Conservation (phyloP, 2,888 invertebrate genomes). For the Scrobipalpa costella region DNA sequence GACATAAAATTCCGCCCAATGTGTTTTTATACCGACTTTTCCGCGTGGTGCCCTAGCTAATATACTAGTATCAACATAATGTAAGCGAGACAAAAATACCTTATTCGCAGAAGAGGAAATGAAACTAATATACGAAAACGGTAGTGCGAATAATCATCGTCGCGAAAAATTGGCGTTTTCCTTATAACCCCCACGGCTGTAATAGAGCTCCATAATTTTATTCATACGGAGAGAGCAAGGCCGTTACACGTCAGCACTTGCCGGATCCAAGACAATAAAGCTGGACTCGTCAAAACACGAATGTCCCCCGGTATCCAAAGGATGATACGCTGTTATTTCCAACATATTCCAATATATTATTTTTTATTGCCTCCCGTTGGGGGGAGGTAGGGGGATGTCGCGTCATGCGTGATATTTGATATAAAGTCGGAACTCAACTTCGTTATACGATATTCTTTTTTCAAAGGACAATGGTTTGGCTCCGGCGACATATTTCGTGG, state of each 20-base stretch:
- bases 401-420: constrained; percentile 82
- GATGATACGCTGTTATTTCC: constrained; percentile 81
- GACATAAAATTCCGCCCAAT: no score
- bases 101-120: constrained; percentile 5
- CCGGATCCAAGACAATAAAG: constrained; percentile 65
- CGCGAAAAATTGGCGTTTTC: constrained; percentile 45
- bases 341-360: constrained; percentile 83
- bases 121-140: constrained; percentile 19
- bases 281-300: constrained; percentile 73
- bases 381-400: constrained; percentile 55
- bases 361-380: constrained; percentile 76
- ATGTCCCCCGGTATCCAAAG: constrained; percentile 71
- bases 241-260: constrained; percentile 69
- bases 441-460: constrained; percentile 80
- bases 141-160: constrained; percentile 18
- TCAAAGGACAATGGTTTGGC: constrained; percentile 77
- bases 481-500: constrained; percentile 71
- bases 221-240: constrained; percentile 62
- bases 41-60: no score
- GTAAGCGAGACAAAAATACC: not conserved
- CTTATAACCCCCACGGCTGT: constrained; percentile 54
- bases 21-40: no score
- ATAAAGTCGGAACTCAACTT: constrained; percentile 81
- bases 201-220: constrained; percentile 62
- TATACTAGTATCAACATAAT: no score